Evolutionary conservation across 53 echinoderm and acorn worm genomes (phyloP).

Genomic region (Astropecten irregularis): DNA sequence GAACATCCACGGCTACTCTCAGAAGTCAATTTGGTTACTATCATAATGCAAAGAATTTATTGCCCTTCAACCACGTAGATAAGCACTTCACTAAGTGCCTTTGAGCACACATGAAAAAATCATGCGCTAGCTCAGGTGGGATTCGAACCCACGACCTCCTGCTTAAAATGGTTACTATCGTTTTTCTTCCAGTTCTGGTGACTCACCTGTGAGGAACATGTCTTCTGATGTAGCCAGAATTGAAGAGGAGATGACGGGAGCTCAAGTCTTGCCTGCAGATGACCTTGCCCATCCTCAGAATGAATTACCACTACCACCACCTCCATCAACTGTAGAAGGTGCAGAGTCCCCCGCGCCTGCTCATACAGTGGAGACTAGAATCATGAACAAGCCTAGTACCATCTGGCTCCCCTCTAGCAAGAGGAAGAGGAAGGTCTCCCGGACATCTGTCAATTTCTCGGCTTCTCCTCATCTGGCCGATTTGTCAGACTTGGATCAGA

Average conservation of each 20-base stretch:
- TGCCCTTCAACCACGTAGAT: too few species aligned
- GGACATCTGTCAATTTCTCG: background rate
- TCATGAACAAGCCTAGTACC: slow-evolving; percentile 19
- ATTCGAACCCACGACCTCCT: too few species aligned
- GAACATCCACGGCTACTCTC: too few species aligned
- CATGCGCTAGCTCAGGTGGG: too few species aligned
- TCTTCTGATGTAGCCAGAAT: background rate
- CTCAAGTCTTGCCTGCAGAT: background rate
- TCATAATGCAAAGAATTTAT: too few species aligned
- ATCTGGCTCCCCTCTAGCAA: slow-evolving; percentile 18
- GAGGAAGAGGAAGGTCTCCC: slow-evolving; percentile 5
- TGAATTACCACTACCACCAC: background rate
- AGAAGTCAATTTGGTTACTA: too few species aligned
- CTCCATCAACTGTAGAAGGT: background rate
- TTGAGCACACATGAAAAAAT: too few species aligned
- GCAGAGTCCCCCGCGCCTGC: too few species aligned
- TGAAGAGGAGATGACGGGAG: background rate
- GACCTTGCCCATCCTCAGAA: background rate
- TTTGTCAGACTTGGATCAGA: background rate
- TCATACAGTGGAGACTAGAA: background rate
- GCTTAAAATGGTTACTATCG: too few species aligned
- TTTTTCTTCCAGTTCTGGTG: slow-evolving; percentile 43
- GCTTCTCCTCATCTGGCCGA: background rate
- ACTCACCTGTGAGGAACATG: background rate
- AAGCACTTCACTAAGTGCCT: too few species aligned